Base-by-base conservation (phyloP, 2,888 invertebrate species). In the Limnephilus rhombicus region DNA sequence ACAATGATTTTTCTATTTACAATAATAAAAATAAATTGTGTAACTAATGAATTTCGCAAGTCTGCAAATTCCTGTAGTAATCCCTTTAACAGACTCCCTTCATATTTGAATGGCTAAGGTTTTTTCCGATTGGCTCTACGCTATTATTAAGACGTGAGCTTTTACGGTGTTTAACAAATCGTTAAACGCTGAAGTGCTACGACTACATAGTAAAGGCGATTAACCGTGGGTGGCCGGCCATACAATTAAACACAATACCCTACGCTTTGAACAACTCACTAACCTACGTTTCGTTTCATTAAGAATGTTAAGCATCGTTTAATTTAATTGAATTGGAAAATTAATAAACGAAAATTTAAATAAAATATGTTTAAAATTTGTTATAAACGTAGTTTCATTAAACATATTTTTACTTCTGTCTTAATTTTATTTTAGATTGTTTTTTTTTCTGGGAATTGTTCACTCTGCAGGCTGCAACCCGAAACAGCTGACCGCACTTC, bases 191-290 rank as follows among this genome's bases (percentile, higher is more conserved):
- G 15, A 49, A 87, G 87, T 68, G 53, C 31, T 87, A 87, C 68
- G 68, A 31, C 31, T 87, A 87, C 87, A 87, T 87, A 87, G 87
- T 87, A 68, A 68, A 87, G 31, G 68, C 68, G 34, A 68, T 87
- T 87, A 87, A 24, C 53, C 53, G 87, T 87, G 87, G 87, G 87
- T 87, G 87, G 87, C 87, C 53, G 53, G 29, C 18, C 18, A n/a
- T 86, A 86, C 45, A 86, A 45, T 86, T 68, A 68, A 68, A 68
- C 68, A 85, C 41, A 85, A 41, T 85, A 24, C 87, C 68, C 53
- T 68, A 49, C 34, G 24, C 53, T 29, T 45, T 86, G 85, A 85
- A 45, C 68, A 83, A 24, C 37, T 24, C 37, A 13, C 68, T 68
- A 68, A 37, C 83, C 11, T n/a, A 37, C 37, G 83, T 83, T 83